Evolutionary conservation across 2,113 vertebrate species (phyloP), one percentile per base, ranked within the genome.

Genomic region (Bufo bufo): DNA sequence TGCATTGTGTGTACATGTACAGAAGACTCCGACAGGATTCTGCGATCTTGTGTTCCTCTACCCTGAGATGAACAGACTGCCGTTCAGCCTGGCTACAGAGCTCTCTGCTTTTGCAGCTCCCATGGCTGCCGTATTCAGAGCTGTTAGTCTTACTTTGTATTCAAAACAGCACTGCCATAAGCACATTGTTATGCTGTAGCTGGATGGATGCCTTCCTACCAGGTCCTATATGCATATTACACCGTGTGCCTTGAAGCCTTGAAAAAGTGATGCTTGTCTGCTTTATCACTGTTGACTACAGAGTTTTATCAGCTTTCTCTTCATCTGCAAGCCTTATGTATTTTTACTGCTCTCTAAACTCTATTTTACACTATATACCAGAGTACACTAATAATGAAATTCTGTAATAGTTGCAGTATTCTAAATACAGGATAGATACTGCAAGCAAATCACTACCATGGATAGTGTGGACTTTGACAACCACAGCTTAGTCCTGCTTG

Each of bases 121-220:
- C 71, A 77, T 52, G 59, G 58, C 72, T 84, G 81, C 87, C 49
- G 84, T 89, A 84, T 84, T 43, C 58, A 54, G 58, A 59, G 49
- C 87, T 84, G 72, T 78, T 89, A 89, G 82, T 9, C 87, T 84
- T 82, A 84, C 74, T 89, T 89, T 88, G 72, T 84, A 88, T 88
- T 89, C 72, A 84, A 69, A 89, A 84, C 72, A 58, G 72, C n/a
- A 69, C 59, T 58, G 72, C 49, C 72, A 77, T 77, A 89, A 83
- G 17, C 59, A 84, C 74, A 89, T 84, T 88, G 74, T 88, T 88
- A 88, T 89, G 82, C 81, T 89, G 77, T 78, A 58, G 82, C 72
- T 84, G 82, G 81, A 78, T 84, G 74, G 56, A 84, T 69, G 82
- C 81, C 61, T 84, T 78, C 49, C 58, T 89, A 54, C 58, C 82